Conservation (phyloP, 92 coral and sea anemone species). For the Epizoanthus stellaris region DNA sequence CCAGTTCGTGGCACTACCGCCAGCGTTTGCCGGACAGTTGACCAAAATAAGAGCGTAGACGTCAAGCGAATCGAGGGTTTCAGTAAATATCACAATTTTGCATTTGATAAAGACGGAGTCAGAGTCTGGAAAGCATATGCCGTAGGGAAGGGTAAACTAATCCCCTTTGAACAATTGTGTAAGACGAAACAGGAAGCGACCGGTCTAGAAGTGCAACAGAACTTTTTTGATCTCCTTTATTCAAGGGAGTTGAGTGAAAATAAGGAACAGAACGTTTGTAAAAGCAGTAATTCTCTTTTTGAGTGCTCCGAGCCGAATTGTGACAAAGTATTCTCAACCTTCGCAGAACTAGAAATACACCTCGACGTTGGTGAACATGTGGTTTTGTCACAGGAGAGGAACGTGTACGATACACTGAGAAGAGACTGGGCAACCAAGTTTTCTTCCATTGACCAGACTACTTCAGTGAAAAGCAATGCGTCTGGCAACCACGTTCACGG, state of each 20-base stretch:
- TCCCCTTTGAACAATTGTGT: constrained; percentile 27
- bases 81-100: constrained; percentile 33
- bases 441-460: constrained; percentile 1
- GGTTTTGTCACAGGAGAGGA: neutral
- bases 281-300: constrained; percentile 10
- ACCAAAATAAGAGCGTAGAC: constrained; percentile 8
- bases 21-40: neutral
- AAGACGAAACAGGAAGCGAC: neutral
- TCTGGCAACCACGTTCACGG: neutral
- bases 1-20: constrained; percentile 42
- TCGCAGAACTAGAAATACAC: constrained; percentile 34
- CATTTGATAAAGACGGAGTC: constrained; percentile 15
- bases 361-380: constrained; percentile 28
- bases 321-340: constrained; percentile 26
- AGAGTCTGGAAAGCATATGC: constrained; percentile 44
- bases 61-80: constrained; percentile 3
- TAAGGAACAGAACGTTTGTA: neutral
- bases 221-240: constrained; percentile 26
- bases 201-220: constrained; percentile 3
- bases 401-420: constrained; percentile 33
- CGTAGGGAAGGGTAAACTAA: constrained; percentile 31
- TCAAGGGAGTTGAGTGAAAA: neutral
- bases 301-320: constrained; percentile 27
- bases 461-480: neutral
- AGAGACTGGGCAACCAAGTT: constrained; percentile 42